Base-by-base conservation (phyloP, 2,113 vertebrate species). In the Petaurus breviceps region DNA sequence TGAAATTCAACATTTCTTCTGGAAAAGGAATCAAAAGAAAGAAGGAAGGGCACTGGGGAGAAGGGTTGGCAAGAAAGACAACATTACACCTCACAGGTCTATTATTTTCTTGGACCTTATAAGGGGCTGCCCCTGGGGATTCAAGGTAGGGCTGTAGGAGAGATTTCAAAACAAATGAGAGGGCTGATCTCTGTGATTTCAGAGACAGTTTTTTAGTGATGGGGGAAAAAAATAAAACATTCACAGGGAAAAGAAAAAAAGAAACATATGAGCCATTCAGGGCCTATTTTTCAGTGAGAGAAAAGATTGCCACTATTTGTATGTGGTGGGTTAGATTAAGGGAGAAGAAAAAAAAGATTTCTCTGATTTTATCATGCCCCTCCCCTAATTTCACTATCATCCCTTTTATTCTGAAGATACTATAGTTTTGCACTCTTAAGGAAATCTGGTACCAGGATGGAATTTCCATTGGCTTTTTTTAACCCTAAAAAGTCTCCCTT, bases 21-120 rank as follows among this genome's bases (percentile, higher is more conserved):
- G 93, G 37, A 95, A 84, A 93, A 84, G 49, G 92, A 95, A 94
- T 92, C 46, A 94, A 96, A 96, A 52, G 57, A 10, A 24, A 94
- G 49, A 8, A 57, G 46, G 93, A 94, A 91, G 77, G 37, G 53
- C 91, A 90, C 77, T 61, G 31, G 91, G 54, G 57, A 95, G 68
- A 26, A 24, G 3, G 11, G 9, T 94, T 96, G 94, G 91, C 54
- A 92, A 93, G 90, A 96, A 96, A 97, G 16, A 6, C 91, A 93
- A 16, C 95, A 95, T 96, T 91, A 92, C 50, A 96, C 92, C 47
- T 95, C 93, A 96, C 89, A 97, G 93, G 92, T 97, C 96, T 97
- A 96, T 97, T 97, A 92, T 95, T 97, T 96, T 25, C 90, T 96
- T 92, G 94, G 54, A 92, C 96, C 94, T 96, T 91, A 7, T 94